Conservation (phyloP, 2,113 vertebrate genomes). For the Zapornia atra region DNA sequence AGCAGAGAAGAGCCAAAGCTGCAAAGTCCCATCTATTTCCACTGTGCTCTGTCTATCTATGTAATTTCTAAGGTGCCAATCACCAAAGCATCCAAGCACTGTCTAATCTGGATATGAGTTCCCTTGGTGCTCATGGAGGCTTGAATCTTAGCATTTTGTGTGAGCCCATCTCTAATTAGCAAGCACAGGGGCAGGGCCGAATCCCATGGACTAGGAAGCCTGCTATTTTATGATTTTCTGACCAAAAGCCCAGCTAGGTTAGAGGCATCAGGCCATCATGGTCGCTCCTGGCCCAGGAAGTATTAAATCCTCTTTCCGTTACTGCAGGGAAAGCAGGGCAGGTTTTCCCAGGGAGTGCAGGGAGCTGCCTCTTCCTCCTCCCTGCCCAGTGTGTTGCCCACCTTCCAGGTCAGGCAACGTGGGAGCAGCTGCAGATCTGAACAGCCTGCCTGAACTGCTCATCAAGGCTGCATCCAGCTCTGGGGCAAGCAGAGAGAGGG, state of each 20-base stretch:
- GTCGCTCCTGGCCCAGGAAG: background rate
- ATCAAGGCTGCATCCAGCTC: background rate
- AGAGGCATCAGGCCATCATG: background rate
- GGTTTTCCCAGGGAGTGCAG: background rate
- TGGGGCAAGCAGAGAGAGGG: background rate
- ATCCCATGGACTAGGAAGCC: background rate
- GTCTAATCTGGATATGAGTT: background rate
- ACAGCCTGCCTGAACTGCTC: background rate
- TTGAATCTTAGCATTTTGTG: background rate
- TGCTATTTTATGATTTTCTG: background rate
- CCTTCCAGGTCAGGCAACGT: background rate
- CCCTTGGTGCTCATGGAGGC: background rate
- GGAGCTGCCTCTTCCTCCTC: background rate
- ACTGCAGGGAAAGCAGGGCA: background rate
- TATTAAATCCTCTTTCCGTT: background rate
- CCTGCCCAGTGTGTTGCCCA: background rate
- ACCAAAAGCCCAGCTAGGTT: background rate
- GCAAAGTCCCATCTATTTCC: constrained; percentile 62
- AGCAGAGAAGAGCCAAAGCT: constrained; percentile 62
- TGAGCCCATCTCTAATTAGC: background rate
- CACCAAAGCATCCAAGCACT: constrained; percentile 54
- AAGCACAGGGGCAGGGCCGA: background rate
- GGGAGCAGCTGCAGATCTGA: background rate
- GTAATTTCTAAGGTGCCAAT: constrained; percentile 58
- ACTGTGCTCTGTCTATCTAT: constrained; percentile 38